Percentiles rank a stretch among this genome's conserved stretches.
These are phyloP conservation scores for Bryconaethiops microstoma DNA, from an alignment of 2,797 vertebrate genomes.

Conservation along the genomic window DNA sequence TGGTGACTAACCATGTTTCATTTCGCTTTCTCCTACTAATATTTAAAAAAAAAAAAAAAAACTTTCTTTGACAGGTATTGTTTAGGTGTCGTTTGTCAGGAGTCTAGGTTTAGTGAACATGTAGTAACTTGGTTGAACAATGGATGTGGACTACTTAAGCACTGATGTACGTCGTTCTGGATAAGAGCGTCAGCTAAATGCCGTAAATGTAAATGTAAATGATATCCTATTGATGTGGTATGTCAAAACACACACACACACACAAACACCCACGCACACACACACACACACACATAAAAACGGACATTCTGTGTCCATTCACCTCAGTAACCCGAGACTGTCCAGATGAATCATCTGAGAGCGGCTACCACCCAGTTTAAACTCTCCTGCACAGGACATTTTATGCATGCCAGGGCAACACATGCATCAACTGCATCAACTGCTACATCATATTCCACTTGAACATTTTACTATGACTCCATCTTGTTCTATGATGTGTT, in stretches of 20 bases:
- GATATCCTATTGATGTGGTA: conserved; percentile 43
- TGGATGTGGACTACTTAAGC: too few relatives aligned
- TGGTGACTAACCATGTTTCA: too few relatives aligned
- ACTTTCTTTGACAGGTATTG: too few relatives aligned
- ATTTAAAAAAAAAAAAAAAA: too few relatives aligned
- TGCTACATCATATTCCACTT: neutral
- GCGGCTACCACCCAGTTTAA: conserved; percentile 3
- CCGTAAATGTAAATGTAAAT: too few relatives aligned
- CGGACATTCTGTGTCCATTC: conserved; percentile 4
- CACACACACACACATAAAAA: neutral
- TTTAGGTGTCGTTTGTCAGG: too few relatives aligned
- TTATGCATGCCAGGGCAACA: neutral
- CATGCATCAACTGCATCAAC: neutral
- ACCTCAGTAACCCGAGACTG: conserved; percentile 27
- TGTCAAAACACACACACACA: conserved; percentile 9
- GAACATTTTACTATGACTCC: neutral
- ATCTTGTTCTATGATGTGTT: conserved; percentile 34
- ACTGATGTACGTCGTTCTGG: too few relatives aligned
- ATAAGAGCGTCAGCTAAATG: too few relatives aligned
- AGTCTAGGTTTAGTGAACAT: too few relatives aligned
- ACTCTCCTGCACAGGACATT: neutral
- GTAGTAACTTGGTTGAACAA: too few relatives aligned
- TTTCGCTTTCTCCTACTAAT: too few relatives aligned
- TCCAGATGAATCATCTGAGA: conserved; percentile 9
- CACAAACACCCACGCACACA: conserved; percentile 1